Base-by-base conservation (phyloP, 2,888 invertebrate genomes). In the Eupeodes luniger region DNA sequence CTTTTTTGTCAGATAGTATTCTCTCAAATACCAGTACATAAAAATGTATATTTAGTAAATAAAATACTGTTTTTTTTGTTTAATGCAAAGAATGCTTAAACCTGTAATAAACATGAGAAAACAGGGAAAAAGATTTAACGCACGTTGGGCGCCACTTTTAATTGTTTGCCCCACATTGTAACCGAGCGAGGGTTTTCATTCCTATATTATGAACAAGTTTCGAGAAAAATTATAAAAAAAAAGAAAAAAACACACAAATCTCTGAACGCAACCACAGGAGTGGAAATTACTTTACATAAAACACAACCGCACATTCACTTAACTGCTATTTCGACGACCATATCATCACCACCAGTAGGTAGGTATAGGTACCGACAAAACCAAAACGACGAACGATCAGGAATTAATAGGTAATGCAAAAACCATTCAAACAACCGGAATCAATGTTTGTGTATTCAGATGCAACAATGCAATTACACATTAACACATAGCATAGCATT, bases 381-480 rank as follows among this genome's bases (percentile, higher is more conserved):
- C 72, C 47, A 75, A 51, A 11, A 77, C 66, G 59, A 67, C 66
- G 34, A 79, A 84, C 61, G 66, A 80, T 64, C 53, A 78, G 36
- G 47, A 79, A 84, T 80, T 64, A 83, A 74, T 79, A n/a, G n/a
- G n/a, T n/a, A 74, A 83, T 83, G 79, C 59, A 72, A 59, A 79
- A 79, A 53, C 34, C 47, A 40, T 49, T 49, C 49, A 77, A 66
- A 81, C 47, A 55, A 55, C 19, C 59, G 6, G 4, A n/a, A 10
- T 47, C 16, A 1, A 16, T 72, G 16, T 72, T 27, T 49, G 11
- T 66, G 7, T 62, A 36, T 61, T 62, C 12, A 70, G 75, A 80
- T 70, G 57, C 16, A 72, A 72, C 51, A 36, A 59, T 64, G 61
- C n/a, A 61, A 40, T 53, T 69, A 74, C 55, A 51, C 16, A 27